Base-by-base conservation (phyloP, 2,113 vertebrate genomes). In the Mesoclemmys tuberculata region DNA sequence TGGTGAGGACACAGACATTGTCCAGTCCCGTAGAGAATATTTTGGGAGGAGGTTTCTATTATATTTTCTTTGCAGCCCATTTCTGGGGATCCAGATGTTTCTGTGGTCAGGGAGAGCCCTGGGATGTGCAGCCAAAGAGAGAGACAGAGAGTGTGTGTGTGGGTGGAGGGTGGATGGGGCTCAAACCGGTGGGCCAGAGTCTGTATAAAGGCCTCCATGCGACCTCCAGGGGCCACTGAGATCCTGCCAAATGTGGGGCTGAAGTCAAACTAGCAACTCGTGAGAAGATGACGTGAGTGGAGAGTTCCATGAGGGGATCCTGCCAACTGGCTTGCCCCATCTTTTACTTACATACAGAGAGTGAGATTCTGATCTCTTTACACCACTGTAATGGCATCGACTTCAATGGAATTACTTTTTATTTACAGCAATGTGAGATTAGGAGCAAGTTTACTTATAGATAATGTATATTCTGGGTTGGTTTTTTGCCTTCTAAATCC, bases 401-500 rank as follows among this genome's bases (percentile, higher is more conserved):
- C 90, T 92, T 88, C 56, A 90, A 31, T 80, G 48, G 52, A 89
- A 94, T 88, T 85, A 35, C 19, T 85, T 18, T 10, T 64, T 78
- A 78, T 91, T 88, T 74, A 74, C 24, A 68, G 71, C 77, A 38
- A 81, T 90, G 38, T 89, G 88, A 93, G 77, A 95, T 85, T 26
- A 85, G n/a, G 80, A 38, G 61, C 79, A 84, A 78, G 77, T 94
- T 93, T 93, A 71, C 64, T 35, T 61, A 52, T 48, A 19, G 46
- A 11, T 92, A 84, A 29, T 54, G 7, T 91, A 82, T 95, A 56
- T 90, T 95, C 77, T 61, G 38, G 84, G 80, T 89, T 87, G 5
- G 27, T 79, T 93, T 94, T 92, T 84, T 95, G 46, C 71, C 85
- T 96, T 94, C 91, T 41, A 79, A 31, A 89, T 90, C 90, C 46